These are phyloP conservation scores for Neodiprion lecontei DNA, from an alignment of 1,140 invertebrate species.

Conservation along the genomic window DNA sequence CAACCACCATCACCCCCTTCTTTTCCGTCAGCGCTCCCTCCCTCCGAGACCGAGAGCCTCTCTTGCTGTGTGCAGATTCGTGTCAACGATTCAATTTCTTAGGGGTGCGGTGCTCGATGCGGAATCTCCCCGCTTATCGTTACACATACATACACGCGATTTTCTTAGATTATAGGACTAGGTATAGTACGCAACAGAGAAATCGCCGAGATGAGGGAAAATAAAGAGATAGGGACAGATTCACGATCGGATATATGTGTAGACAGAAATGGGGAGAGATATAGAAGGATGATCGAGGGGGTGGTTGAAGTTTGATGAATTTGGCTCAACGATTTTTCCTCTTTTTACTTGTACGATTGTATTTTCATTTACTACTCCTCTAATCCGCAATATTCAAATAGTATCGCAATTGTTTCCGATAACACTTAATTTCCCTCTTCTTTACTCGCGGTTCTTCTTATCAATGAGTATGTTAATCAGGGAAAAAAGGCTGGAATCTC, in stretches of 20 bases:
- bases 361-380: background rate
- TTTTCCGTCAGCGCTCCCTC: no score
- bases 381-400: background rate
- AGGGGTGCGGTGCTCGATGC: conserved; percentile 3
- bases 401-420: background rate
- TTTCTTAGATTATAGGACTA: background rate
- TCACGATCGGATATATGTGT: no score
- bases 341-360: background rate
- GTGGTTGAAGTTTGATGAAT: background rate
- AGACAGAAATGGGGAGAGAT: background rate
- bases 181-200: background rate
- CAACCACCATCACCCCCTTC: no score
- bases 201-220: background rate
- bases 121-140: background rate
- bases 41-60: no score
- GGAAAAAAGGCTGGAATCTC: background rate
- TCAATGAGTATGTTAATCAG: background rate
- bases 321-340: background rate
- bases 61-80: no score
- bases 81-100: background rate
- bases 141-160: background rate
- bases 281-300: background rate
- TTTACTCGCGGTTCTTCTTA: background rate
- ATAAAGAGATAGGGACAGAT: background rate
- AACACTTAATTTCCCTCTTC: no score